Evolutionary conservation across 2,113 vertebrate species (phyloP).

Genomic region (Sminthopsis crassicaudata): DNA sequence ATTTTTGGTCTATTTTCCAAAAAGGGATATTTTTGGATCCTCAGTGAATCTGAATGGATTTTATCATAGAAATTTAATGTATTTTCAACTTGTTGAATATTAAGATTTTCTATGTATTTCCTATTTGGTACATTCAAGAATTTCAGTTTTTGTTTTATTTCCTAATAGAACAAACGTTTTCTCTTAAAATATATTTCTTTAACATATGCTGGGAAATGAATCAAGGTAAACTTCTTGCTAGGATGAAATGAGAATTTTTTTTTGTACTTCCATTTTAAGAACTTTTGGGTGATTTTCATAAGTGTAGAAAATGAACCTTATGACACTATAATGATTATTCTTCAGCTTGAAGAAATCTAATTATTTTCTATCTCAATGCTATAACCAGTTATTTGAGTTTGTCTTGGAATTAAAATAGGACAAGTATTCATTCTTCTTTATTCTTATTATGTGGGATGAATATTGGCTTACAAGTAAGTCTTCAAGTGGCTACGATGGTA

Average conservation of each 20-base stretch:
- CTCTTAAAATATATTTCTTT: not conserved
- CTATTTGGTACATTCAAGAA: not conserved
- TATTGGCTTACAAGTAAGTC: not conserved
- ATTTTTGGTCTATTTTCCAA: no score
- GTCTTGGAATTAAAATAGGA: not conserved
- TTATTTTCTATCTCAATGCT: not conserved
- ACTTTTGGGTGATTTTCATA: not conserved
- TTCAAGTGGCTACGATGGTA: not conserved
- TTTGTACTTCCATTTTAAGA: constrained; percentile 22
- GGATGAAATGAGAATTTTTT: not conserved
- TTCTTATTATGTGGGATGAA: not conserved
- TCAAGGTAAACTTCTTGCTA: not conserved
- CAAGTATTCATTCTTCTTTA: not conserved
- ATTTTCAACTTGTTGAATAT: not conserved
- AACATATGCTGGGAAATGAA: not conserved
- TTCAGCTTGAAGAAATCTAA: not conserved
- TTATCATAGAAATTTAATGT: not conserved
- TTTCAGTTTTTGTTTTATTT: not conserved
- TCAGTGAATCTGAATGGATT: not conserved
- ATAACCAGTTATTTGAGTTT: constrained; percentile 22
- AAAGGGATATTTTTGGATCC: not conserved
- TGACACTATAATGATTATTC: not conserved
- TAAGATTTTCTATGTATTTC: not conserved
- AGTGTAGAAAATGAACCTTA: not conserved
- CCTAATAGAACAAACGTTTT: not conserved